These are phyloP conservation scores for Mustela erminea DNA, from an alignment of 2,797 vertebrate species.

Conservation along the genomic window DNA sequence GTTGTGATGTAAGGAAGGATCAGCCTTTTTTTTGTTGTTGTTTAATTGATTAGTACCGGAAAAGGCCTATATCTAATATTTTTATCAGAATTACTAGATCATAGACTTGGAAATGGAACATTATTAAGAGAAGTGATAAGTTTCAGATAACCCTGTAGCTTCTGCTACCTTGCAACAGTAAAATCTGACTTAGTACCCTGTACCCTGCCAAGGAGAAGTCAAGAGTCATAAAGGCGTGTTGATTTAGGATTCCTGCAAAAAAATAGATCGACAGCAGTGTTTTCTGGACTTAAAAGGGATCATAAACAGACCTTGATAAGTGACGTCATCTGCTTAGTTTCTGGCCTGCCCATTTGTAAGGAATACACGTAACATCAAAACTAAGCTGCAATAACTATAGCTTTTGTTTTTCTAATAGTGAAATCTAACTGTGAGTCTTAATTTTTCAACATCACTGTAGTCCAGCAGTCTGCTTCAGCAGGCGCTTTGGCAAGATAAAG, in stretches of 20 bases:
- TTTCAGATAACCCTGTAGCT: slow-evolving; percentile 17
- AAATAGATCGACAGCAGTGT: neutral
- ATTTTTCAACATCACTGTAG: neutral
- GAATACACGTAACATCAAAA: slow-evolving; percentile 16
- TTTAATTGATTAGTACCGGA: neutral
- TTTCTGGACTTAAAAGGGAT: slow-evolving; percentile 52
- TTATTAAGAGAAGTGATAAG: neutral
- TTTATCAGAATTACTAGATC: neutral
- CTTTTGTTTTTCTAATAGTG: slow-evolving; percentile 3
- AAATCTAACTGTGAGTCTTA: neutral
- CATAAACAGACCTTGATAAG: slow-evolving; percentile 39
- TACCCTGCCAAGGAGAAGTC: neutral
- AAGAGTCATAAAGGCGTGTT: slow-evolving; percentile 9
- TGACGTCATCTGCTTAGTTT: neutral
- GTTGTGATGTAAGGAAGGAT: too few species aligned
- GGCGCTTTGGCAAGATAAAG: neutral
- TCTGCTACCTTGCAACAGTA: slow-evolving; percentile 20
- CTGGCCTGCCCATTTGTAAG: neutral
- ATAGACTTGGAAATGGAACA: neutral
- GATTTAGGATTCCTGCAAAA: neutral
- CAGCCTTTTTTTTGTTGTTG: neutral
- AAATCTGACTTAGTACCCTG: neutral
- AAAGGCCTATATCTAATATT: neutral
- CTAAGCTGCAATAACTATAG: neutral
- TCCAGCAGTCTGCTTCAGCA: neutral